Percentiles rank a stretch among this genome's conserved stretches.
Conservation (phyloP, 2,797 vertebrate genomes). For the Sitta carolinensis region DNA sequence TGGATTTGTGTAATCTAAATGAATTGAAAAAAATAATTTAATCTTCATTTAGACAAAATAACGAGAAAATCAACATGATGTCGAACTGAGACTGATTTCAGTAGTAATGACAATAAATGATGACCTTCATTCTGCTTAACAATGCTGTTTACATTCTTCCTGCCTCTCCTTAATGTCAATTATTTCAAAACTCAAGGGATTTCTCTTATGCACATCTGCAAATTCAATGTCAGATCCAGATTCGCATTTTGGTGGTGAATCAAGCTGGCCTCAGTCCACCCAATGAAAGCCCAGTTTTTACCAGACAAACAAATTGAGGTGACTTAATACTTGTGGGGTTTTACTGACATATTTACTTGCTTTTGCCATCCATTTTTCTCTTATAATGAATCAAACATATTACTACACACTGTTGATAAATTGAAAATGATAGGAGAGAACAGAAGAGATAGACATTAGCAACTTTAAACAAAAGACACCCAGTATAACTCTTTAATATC, state of each 20-base stretch:
- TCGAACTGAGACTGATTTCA: constrained; percentile 36
- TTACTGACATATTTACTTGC: constrained; percentile 48
- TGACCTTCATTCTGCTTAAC: constrained; percentile 36
- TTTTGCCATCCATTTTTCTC: constrained; percentile 50
- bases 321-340: constrained; percentile 73
- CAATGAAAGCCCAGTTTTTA: constrained; percentile 54
- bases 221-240: constrained; percentile 74
- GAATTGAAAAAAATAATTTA: background rate
- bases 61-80: constrained; percentile 31
- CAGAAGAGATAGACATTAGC: constrained; percentile 48
- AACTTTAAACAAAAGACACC: background rate
- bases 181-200: constrained; percentile 68
- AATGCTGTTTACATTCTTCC: constrained; percentile 45
- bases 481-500: background rate
- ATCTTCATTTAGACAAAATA: constrained; percentile 42
- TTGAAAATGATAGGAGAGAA: constrained; percentile 27
- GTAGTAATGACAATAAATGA: constrained; percentile 34
- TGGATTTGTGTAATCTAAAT: background rate
- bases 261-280: constrained; percentile 68
- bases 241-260: constrained; percentile 72
- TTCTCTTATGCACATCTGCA: constrained; percentile 79
- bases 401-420: constrained; percentile 25
- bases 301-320: constrained; percentile 75
- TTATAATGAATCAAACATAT: constrained; percentile 3
- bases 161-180: constrained; percentile 44